phyloP scores from a whole-genome alignment of 2,113 vertebrate species.

The Pluvialis apricaria region DNA sequence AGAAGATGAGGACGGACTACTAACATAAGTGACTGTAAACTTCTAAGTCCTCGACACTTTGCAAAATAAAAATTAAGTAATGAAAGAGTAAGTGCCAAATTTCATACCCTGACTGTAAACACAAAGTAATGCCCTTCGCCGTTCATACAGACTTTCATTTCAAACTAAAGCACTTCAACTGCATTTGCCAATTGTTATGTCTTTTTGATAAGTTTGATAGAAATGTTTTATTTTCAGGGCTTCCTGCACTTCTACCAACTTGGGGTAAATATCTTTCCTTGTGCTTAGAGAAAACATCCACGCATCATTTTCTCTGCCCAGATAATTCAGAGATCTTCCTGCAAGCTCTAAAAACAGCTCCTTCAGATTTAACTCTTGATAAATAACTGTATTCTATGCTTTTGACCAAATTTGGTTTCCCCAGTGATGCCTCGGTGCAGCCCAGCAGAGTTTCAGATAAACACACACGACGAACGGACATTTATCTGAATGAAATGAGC shows the following conservation, averaged over 20 bases:
- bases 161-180: neutral
- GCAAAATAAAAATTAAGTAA: neutral
- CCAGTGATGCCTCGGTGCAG: neutral
- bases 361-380: neutral
- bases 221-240: neutral
- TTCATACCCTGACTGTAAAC: neutral
- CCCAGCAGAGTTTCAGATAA: neutral
- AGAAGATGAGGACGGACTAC: neutral
- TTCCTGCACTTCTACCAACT: neutral
- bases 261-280: neutral
- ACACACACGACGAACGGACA: neutral
- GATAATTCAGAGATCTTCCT: neutral
- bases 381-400: neutral
- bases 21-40: neutral
- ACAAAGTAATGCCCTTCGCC: neutral
- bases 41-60: neutral
- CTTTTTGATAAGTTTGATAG: neutral
- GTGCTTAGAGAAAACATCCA: neutral
- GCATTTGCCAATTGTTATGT: neutral
- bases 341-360: neutral
- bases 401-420: neutral
- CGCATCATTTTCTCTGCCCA: accelerated
- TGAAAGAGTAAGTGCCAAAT: neutral
- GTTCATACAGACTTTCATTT: neutral
- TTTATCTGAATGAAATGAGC: neutral